Evolutionary conservation across 92 coral and sea anemone species (phyloP).

Genomic region (Porites rus): DNA sequence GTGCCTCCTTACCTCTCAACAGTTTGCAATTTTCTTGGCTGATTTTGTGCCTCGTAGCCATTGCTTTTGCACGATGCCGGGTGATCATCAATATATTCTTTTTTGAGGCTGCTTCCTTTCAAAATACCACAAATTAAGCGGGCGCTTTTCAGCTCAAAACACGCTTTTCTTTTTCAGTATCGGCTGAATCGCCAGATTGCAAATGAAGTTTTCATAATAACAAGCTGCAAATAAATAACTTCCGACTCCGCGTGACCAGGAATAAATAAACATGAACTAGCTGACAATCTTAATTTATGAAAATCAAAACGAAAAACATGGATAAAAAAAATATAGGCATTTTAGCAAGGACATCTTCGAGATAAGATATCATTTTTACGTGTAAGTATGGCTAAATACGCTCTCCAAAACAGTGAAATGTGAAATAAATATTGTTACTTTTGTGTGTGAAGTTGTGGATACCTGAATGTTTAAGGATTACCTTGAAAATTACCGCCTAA

Average conservation of each 20-base stretch:
- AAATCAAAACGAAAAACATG: slow-evolving; percentile 1
- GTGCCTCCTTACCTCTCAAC: slow-evolving; percentile 71
- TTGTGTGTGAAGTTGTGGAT: not conserved
- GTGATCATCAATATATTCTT: not conserved
- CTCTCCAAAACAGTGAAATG: slow-evolving; percentile 10
- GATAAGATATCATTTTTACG: not conserved
- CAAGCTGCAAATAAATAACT: slow-evolving; percentile 1
- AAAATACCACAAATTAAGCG: not conserved
- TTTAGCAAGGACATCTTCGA: not conserved
- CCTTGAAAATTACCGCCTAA: slow-evolving; percentile 1
- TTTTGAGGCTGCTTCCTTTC: not conserved
- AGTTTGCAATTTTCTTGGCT: slow-evolving; percentile 8
- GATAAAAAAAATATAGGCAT: not conserved
- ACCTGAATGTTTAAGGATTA: slow-evolving; percentile 4
- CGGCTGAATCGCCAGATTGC: slow-evolving; percentile 22
- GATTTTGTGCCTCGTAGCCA: slow-evolving; percentile 21
- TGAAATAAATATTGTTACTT: not conserved
- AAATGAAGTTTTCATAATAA: slow-evolving; percentile 30
- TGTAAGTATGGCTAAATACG: not conserved
- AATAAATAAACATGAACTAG: slow-evolving; percentile 23
- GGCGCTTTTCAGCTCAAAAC: slow-evolving; percentile 6
- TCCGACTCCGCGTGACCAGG: slow-evolving; percentile 36
- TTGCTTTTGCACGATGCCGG: not conserved
- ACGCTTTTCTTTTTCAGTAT: not conserved
- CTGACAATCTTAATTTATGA: not conserved